phyloP scores from a whole-genome alignment of 2,888 invertebrate genomes.

The Drosophila mercatorum region DNA sequence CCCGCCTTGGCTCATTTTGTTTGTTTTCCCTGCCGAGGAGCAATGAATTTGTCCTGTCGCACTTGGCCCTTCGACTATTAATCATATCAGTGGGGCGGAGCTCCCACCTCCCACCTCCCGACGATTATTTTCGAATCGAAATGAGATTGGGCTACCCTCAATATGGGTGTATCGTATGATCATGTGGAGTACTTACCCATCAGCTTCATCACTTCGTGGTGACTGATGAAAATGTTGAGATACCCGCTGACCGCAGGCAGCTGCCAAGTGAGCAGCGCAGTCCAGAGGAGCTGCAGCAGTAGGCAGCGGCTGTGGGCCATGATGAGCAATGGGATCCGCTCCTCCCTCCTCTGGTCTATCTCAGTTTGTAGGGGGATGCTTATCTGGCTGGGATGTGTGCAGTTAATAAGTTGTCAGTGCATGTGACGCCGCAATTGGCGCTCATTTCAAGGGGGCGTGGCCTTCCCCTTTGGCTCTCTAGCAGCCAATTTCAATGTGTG shows the following conservation, averaged over 20 bases:
- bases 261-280: constrained; percentile 76
- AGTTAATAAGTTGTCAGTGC: constrained; percentile 63
- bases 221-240: constrained; percentile 92
- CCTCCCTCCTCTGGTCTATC: not conserved
- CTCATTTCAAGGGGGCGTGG: constrained; percentile 44
- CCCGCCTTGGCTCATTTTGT: constrained; percentile 36
- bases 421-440: constrained; percentile 52
- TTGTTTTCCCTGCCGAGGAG: constrained; percentile 65
- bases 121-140: constrained; percentile 46
- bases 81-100: constrained; percentile 57
- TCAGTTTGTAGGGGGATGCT: constrained; percentile 13
- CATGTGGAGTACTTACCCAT: constrained; percentile 88
- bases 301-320: constrained; percentile 38
- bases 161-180: not conserved
- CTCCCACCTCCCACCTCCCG: constrained; percentile 11
- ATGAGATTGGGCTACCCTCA: constrained; percentile 8
- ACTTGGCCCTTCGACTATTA: constrained; percentile 69
- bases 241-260: constrained; percentile 87
- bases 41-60: constrained; percentile 72
- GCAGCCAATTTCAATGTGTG: constrained; percentile 64
- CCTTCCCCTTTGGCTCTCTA: constrained; percentile 16
- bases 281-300: constrained; percentile 57
- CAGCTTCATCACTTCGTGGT: constrained; percentile 91
- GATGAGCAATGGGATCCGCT: constrained; percentile 1
- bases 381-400: constrained; percentile 25